Evolutionary conservation across 2,113 vertebrate genomes (phyloP).

Genomic region (Rhinichthys klamathensis): DNA sequence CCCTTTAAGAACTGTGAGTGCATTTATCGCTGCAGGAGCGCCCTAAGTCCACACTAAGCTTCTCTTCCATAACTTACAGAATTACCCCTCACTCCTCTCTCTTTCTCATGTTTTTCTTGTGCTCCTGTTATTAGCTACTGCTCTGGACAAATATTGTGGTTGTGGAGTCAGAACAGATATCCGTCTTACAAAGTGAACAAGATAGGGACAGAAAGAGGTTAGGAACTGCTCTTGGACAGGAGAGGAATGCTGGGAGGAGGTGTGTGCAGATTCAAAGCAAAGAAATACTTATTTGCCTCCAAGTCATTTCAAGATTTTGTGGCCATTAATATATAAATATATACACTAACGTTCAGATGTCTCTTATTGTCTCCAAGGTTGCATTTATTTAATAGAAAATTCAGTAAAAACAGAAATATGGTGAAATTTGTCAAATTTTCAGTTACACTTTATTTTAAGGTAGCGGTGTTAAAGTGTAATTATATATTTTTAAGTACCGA

Average conservation of each 20-base stretch:
- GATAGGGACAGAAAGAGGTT: constrained; percentile 26
- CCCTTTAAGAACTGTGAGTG: constrained; percentile 52
- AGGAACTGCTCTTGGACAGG: constrained; percentile 26
- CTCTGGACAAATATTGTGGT: constrained; percentile 31
- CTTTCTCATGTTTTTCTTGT: background rate
- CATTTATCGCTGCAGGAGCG: constrained; percentile 53
- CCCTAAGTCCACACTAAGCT: constrained; percentile 43
- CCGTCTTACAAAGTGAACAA: constrained; percentile 9
- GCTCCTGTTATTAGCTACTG: constrained; percentile 3
- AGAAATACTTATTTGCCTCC: background rate
- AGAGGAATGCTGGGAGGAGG: background rate
- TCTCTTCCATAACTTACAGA: constrained; percentile 32
- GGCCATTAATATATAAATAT: background rate
- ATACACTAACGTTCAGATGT: background rate
- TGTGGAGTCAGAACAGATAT: constrained; percentile 38
- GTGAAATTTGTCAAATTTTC: background rate
- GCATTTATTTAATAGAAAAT: no score
- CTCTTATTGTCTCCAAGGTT: no score
- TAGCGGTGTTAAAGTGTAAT: no score
- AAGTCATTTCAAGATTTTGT: background rate
- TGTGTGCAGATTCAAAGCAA: background rate
- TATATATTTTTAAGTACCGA: no score
- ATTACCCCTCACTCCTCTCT: constrained; percentile 18
- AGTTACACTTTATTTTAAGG: no score
- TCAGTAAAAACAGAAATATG: background rate